Conservation (phyloP, 92 coral and sea anemone species). For the Siderastrea radians region DNA sequence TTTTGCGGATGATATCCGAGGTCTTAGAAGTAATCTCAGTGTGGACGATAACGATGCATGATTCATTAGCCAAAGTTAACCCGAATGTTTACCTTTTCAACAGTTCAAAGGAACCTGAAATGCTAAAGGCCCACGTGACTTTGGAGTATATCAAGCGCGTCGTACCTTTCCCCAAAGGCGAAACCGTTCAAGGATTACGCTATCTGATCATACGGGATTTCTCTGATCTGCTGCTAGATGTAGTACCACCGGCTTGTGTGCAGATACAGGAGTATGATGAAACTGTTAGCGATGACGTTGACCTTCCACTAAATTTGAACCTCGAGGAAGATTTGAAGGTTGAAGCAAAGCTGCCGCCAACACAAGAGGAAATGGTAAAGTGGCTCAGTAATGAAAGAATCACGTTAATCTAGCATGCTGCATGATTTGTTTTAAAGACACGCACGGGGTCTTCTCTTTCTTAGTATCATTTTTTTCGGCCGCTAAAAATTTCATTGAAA, state of each 20-base stretch:
- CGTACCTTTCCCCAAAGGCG: slow-evolving; percentile 1
- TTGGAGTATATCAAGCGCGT: neutral
- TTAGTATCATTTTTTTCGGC: no score
- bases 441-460: no score
- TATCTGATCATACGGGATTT: neutral
- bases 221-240: neutral
- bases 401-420: no score
- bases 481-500: no score
- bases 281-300: neutral
- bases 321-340: neutral
- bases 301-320: neutral
- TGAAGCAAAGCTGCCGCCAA: neutral
- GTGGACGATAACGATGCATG: no score
- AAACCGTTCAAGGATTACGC: neutral
- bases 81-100: neutral
- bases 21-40: no score
- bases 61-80: no score
- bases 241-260: neutral
- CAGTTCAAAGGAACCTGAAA: neutral
- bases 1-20: no score
- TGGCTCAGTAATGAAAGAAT: no score
- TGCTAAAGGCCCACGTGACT: neutral
- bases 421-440: no score
- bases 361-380: neutral
- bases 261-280: neutral